phyloP scores from a whole-genome alignment of 1,140 invertebrate species.

The Notospermus geniculatus region DNA sequence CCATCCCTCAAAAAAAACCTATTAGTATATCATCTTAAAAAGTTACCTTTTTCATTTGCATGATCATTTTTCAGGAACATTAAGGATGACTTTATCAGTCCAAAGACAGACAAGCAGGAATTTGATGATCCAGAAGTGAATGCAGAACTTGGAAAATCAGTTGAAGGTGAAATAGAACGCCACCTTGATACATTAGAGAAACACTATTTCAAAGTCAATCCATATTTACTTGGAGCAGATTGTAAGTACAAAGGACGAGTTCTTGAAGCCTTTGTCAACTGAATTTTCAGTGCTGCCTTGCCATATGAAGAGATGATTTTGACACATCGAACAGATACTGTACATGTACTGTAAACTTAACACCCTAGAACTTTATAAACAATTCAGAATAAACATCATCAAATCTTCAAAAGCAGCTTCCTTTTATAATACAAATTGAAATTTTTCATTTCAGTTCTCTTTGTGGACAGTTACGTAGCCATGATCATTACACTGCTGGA shows the following conservation, averaged over 20 bases:
- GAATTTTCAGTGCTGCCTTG: no score
- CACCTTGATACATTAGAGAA: constrained; percentile 5
- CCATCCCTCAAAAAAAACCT: no score
- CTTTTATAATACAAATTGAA: no score
- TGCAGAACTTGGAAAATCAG: not conserved
- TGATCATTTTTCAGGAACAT: constrained; percentile 8
- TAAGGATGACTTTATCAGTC: not conserved
- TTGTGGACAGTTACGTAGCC: constrained; percentile 9
- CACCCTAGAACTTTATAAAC: no score
- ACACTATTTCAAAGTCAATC: not conserved
- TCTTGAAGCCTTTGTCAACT: no score
- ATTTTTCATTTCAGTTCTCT: constrained; percentile 7
- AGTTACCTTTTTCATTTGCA: no score
- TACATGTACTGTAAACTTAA: no score
- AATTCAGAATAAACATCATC: no score
- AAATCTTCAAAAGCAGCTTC: no score
- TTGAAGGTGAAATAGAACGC: not conserved
- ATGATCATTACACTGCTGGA: constrained; percentile 9
- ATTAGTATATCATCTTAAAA: no score
- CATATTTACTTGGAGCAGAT: constrained; percentile 4
- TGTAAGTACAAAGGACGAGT: not conserved
- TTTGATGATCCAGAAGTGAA: constrained; percentile 1
- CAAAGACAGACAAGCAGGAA: not conserved
- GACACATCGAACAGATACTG: no score
- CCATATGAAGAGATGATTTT: no score